These are phyloP conservation scores for Automeris io DNA, from an alignment of 2,888 invertebrate genomes.

Conservation along the genomic window DNA sequence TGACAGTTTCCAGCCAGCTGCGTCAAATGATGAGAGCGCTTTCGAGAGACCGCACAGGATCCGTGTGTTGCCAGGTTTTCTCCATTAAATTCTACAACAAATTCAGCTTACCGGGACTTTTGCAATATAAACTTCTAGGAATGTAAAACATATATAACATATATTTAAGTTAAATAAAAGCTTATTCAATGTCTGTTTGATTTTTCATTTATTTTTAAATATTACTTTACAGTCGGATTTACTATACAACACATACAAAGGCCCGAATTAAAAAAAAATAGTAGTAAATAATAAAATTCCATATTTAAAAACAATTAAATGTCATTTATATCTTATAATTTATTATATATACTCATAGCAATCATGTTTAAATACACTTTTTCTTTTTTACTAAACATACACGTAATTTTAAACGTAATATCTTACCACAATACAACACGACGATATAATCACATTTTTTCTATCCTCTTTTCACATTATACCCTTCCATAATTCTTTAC, in stretches of 20 bases:
- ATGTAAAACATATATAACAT: slow-evolving; percentile 2
- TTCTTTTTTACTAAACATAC: no score
- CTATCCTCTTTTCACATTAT: no score
- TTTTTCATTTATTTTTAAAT: slow-evolving; percentile 11
- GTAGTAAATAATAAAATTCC: slow-evolving; percentile 2
- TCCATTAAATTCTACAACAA: slow-evolving; percentile 30
- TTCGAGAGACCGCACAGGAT: slow-evolving; percentile 49
- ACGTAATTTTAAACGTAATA: no score
- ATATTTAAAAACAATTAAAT: no score
- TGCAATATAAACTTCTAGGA: slow-evolving; percentile 17
- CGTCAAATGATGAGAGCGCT: slow-evolving; percentile 29
- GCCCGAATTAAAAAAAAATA: neutral
- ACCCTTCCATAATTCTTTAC: no score
- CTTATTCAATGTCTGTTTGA: slow-evolving; percentile 21
- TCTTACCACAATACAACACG: no score
- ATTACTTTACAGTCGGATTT: no score
- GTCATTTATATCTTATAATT: no score
- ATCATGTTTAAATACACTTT: no score
- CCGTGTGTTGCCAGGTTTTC: slow-evolving; percentile 47
- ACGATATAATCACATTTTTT: no score
- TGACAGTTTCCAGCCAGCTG: slow-evolving; percentile 19
- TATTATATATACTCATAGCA: no score
- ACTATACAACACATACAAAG: no score
- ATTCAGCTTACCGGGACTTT: slow-evolving; percentile 11
- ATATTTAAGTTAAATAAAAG: slow-evolving; percentile 15